Conservation (phyloP, 2,113 vertebrate genomes). For the Hipposideros armiger region DNA sequence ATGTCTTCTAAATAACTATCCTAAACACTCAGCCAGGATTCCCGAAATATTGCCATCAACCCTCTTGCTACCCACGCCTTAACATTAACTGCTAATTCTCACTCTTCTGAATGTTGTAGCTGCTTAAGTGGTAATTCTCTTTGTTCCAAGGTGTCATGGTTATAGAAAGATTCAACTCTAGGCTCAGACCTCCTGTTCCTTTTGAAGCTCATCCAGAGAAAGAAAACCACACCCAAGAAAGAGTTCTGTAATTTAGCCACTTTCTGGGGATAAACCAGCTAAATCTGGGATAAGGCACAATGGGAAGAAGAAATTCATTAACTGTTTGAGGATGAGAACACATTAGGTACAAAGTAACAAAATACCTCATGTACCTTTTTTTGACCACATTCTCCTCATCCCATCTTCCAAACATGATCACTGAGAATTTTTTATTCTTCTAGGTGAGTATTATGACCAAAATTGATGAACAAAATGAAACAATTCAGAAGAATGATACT, state of each 20-base stretch:
- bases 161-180: slow-evolving; percentile 67
- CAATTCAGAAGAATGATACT: background rate
- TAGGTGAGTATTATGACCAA: slow-evolving; percentile 8
- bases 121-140: slow-evolving; percentile 61
- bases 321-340: slow-evolving; percentile 53
- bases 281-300: slow-evolving; percentile 29
- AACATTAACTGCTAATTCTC: slow-evolving; percentile 65
- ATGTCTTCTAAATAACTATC: slow-evolving; percentile 45
- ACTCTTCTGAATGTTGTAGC: slow-evolving; percentile 26
- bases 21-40: slow-evolving; percentile 42
- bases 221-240: slow-evolving; percentile 75
- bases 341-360: background rate
- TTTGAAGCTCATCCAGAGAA: slow-evolving; percentile 77
- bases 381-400: background rate
- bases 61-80: slow-evolving; percentile 36
- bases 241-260: slow-evolving; percentile 72
- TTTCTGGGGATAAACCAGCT: slow-evolving; percentile 61
- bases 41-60: slow-evolving; percentile 26
- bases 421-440: slow-evolving; percentile 33
- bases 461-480: slow-evolving; percentile 24
- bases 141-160: slow-evolving; percentile 63
- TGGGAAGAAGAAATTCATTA: slow-evolving; percentile 69
- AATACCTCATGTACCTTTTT: background rate
- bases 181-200: slow-evolving; percentile 37
- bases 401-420: slow-evolving; percentile 24